Percentiles rank a stretch among this genome's conserved stretches.
Evolutionary conservation across 2,797 vertebrate genomes (phyloP).

Genomic region (Crocodylus rhombifer): DNA sequence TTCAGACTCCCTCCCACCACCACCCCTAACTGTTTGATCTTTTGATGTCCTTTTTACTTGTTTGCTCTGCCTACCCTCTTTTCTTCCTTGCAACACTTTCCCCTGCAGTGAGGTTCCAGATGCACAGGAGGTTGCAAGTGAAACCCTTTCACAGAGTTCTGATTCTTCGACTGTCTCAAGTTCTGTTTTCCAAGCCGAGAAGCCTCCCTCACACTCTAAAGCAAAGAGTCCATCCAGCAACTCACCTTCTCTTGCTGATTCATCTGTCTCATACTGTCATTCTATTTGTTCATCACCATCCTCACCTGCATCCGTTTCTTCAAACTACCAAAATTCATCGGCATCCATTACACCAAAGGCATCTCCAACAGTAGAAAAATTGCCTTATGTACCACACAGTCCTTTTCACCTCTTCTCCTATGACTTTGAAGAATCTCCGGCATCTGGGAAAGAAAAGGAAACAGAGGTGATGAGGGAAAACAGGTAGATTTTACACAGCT

Average conservation of each 20-base stretch:
- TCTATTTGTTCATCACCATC: conserved; percentile 63
- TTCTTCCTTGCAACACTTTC: conserved; percentile 35
- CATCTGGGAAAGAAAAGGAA: conserved; percentile 82
- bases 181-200: conserved; percentile 79
- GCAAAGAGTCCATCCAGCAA: conserved; percentile 65
- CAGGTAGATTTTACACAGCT: conserved; percentile 82
- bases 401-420: conserved; percentile 94
- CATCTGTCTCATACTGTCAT: conserved; percentile 53
- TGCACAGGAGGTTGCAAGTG: conserved; percentile 64
- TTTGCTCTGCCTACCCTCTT: conserved; percentile 36
- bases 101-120: conserved; percentile 71
- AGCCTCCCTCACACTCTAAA: conserved; percentile 73
- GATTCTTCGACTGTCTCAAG: conserved; percentile 83
- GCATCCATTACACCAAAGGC: conserved; percentile 75
- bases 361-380: conserved; percentile 80
- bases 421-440: conserved; percentile 87
- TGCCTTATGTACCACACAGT: conserved; percentile 92
- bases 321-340: conserved; percentile 73
- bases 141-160: conserved; percentile 82
- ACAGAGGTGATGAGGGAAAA: conserved; percentile 79
- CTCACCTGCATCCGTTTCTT: conserved; percentile 46
- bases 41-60: not conserved
- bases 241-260: conserved; percentile 76
- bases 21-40: not conserved
- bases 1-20: not conserved